phyloP scores from a whole-genome alignment of 2,888 invertebrate genomes.

The Acholoe squamosa region DNA sequence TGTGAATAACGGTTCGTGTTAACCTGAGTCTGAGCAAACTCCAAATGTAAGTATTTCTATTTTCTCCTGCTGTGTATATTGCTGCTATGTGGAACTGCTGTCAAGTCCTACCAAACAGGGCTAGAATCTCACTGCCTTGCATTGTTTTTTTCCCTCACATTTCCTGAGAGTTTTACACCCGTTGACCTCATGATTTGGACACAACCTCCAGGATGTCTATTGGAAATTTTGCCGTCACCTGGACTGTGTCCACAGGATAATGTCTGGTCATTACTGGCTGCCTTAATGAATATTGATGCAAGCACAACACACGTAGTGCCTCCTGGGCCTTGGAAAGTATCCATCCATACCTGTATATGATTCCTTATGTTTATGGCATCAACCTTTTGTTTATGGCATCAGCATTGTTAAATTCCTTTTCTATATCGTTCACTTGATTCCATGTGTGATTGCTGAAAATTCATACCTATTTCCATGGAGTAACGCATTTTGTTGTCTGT shows the following conservation, averaged over 20 bases:
- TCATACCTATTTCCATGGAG: neutral
- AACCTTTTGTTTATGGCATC: neutral
- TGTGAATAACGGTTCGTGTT: too few species aligned
- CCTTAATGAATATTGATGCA: conserved; percentile 24
- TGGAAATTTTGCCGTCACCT: too few species aligned
- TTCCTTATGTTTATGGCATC: neutral
- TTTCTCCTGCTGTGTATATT: neutral
- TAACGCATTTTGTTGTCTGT: neutral
- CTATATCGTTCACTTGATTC: too few species aligned
- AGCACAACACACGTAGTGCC: neutral
- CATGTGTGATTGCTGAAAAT: too few species aligned
- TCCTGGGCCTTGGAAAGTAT: neutral
- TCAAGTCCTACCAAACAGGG: neutral
- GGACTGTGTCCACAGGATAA: too few species aligned
- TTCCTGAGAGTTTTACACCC: too few species aligned
- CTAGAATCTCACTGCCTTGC: too few species aligned
- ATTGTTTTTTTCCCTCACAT: too few species aligned
- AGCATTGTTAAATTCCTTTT: neutral
- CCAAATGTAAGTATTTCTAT: neutral
- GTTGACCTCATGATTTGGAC: too few species aligned
- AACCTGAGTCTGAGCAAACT: too few species aligned
- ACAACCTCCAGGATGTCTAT: too few species aligned
- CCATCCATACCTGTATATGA: neutral
- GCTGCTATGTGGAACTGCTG: conserved; percentile 21
- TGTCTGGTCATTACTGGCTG: neutral